Conservation (phyloP, 2,888 invertebrate species). For the Zele albiditarsus region DNA sequence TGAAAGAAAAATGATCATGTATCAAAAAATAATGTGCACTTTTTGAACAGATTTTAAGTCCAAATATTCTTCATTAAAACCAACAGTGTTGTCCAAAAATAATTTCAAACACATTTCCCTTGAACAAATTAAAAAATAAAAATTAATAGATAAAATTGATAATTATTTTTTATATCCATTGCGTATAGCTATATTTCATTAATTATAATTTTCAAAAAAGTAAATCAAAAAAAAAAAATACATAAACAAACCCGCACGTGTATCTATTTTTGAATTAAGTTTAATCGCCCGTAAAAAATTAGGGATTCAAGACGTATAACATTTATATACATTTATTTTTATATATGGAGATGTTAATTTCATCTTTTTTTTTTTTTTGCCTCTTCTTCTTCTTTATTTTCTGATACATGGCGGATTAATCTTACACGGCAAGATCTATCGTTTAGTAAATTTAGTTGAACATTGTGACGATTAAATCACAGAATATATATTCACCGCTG, state of each 20-base stretch:
- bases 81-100: too few species aligned
- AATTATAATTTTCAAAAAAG: background rate
- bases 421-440: constrained; percentile 30
- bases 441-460: constrained; percentile 20
- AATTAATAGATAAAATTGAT: too few species aligned
- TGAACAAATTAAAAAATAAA: too few species aligned
- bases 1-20: too few species aligned
- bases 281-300: constrained; percentile 9
- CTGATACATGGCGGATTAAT: constrained; percentile 10
- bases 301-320: background rate
- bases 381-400: background rate
- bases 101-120: too few species aligned
- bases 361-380: background rate
- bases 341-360: background rate
- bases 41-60: too few species aligned
- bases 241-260: background rate
- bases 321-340: background rate
- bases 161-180: too few species aligned
- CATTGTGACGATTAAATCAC: background rate
- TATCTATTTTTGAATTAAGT: background rate
- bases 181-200: background rate
- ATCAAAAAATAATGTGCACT: too few species aligned
- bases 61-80: too few species aligned
- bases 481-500: background rate
- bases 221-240: background rate